Percentiles rank a stretch among this genome's conserved stretches.
These are phyloP conservation scores for Calypte anna DNA, from an alignment of 2,113 vertebrate species.

Conservation along the genomic window DNA sequence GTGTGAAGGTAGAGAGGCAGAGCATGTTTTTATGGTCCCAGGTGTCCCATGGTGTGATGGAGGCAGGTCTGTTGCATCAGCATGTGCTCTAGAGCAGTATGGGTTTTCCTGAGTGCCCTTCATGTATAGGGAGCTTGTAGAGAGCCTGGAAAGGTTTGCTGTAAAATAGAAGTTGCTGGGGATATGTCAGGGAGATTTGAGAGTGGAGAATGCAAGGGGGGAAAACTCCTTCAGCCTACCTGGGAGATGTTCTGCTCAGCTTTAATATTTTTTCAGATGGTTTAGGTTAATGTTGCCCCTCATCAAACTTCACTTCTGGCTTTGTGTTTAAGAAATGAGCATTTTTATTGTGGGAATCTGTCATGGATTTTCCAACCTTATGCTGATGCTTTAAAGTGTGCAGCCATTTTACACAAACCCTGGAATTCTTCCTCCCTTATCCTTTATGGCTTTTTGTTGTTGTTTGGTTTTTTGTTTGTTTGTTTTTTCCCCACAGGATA, in stretches of 20 bases:
- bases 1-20: neutral
- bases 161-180: neutral
- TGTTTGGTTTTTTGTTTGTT: neutral
- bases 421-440: neutral
- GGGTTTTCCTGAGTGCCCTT: neutral
- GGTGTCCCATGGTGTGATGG: neutral
- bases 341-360: neutral
- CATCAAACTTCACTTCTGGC: neutral
- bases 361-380: neutral
- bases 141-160: neutral
- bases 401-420: neutral
- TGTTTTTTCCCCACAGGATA: neutral
- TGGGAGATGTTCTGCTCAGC: neutral
- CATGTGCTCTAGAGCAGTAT: neutral
- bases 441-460: neutral
- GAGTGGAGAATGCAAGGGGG: neutral
- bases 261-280: neutral
- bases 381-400: neutral
- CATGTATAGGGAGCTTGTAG: neutral
- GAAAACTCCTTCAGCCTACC: neutral
- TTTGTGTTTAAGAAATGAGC: neutral
- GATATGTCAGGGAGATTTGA: neutral
- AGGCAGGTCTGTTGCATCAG: neutral
- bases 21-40: neutral
- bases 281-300: neutral